Evolutionary conservation across 1,140 invertebrate genomes (phyloP).

Genomic region (Chironomus tepperi): DNA sequence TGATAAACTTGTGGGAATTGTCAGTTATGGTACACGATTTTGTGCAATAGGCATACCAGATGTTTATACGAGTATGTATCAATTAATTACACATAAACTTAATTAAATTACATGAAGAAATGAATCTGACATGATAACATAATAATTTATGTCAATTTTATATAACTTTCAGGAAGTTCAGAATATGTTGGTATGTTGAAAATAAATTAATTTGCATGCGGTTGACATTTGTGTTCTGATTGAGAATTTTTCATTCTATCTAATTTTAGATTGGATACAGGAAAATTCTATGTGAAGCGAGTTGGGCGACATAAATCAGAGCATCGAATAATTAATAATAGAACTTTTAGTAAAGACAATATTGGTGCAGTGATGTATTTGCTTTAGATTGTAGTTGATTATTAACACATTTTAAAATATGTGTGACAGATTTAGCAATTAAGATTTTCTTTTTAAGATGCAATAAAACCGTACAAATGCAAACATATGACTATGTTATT

Average conservation of each 20-base stretch:
- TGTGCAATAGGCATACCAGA: conserved; percentile 36
- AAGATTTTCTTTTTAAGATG: too few relatives aligned
- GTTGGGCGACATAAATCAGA: not conserved
- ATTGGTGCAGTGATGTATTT: too few relatives aligned
- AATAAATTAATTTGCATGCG: not conserved
- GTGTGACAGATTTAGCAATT: too few relatives aligned
- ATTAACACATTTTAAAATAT: too few relatives aligned
- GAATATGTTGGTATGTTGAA: not conserved
- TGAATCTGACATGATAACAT: too few relatives aligned
- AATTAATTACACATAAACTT: not conserved
- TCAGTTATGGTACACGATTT: conserved; percentile 59
- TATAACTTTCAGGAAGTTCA: not conserved
- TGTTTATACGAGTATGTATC: conserved; percentile 33
- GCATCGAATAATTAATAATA: too few relatives aligned
- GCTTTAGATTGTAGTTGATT: too few relatives aligned
- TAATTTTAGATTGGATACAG: not conserved
- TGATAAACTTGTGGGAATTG: conserved; percentile 50
- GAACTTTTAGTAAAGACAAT: too few relatives aligned
- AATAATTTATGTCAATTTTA: too few relatives aligned
- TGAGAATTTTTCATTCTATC: not conserved
- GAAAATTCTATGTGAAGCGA: not conserved
- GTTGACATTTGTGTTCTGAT: not conserved
- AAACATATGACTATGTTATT: too few relatives aligned
- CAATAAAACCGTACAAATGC: too few relatives aligned
- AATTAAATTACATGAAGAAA: not conserved